phyloP scores from a whole-genome alignment of 2,797 vertebrate species.

The Heteromormyrus szaboi region DNA sequence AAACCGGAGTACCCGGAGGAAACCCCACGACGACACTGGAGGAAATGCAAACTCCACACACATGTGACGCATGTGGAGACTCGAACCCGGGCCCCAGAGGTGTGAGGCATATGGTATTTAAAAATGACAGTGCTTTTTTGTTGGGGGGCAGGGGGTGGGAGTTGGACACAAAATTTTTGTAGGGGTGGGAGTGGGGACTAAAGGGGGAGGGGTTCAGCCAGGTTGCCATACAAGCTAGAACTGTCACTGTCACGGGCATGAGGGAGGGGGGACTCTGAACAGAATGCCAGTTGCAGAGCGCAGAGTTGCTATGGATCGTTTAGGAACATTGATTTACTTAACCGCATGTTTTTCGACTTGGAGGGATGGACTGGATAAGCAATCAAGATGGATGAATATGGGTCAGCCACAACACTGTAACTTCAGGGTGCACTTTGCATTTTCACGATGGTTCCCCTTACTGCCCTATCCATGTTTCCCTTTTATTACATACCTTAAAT shows the following conservation, averaged over 20 bases:
- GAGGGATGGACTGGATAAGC: neutral
- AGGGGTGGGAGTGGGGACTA: neutral
- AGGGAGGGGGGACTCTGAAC: neutral
- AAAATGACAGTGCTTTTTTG: neutral
- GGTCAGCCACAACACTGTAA: neutral
- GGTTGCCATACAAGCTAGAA: neutral
- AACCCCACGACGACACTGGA: no score
- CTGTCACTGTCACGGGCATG: neutral
- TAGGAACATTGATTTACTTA: neutral
- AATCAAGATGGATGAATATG: neutral
- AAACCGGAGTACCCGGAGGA: no score
- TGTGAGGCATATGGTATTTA: neutral
- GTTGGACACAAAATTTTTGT: neutral
- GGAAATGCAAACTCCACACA: no score
- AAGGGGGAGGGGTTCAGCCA: neutral
- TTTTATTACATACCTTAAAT: slow-evolving; percentile 33
- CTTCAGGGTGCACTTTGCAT: neutral
- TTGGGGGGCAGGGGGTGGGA: neutral
- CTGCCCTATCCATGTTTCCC: neutral
- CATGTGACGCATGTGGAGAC: no score
- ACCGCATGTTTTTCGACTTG: neutral
- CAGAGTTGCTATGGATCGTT: neutral
- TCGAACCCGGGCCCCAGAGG: no score
- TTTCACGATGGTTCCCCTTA: neutral
- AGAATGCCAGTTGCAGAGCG: neutral